Conservation (phyloP, 2,113 vertebrate species). For the Otis tarda region DNA sequence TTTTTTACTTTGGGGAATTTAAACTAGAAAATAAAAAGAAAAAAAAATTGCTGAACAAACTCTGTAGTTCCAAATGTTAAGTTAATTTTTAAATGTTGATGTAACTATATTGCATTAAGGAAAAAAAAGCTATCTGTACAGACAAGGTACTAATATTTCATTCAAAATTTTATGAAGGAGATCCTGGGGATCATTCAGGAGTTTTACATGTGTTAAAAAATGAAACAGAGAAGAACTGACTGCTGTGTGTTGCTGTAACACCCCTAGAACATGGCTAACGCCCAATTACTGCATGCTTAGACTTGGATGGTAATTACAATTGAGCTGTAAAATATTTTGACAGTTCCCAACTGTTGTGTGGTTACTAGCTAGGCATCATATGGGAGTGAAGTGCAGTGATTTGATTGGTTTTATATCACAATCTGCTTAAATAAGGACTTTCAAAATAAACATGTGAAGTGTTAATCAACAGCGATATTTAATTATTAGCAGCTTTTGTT, state of each 20-base stretch:
- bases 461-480: constrained; percentile 54
- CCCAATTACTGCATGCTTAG: constrained; percentile 77
- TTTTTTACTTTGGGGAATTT: background rate
- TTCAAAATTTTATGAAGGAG: constrained; percentile 6
- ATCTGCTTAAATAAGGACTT: constrained; percentile 67
- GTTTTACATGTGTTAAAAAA: constrained; percentile 23
- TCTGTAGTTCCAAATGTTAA: background rate
- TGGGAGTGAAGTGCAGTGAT: constrained; percentile 60
- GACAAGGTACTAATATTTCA: background rate
- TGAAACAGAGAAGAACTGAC: background rate
- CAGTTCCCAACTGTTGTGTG: constrained; percentile 80
- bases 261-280: constrained; percentile 71
- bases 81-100: background rate
- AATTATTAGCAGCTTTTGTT: constrained; percentile 50
- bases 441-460: constrained; percentile 53
- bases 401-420: constrained; percentile 56
- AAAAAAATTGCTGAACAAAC: background rate
- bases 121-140: background rate
- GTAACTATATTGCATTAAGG: background rate
- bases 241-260: constrained; percentile 62
- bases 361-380: constrained; percentile 69
- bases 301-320: constrained; percentile 82
- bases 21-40: background rate
- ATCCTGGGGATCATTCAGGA: constrained; percentile 31
- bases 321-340: constrained; percentile 83